Conservation (phyloP, 2,113 vertebrate genomes). For the Callospermophilus lateralis region DNA sequence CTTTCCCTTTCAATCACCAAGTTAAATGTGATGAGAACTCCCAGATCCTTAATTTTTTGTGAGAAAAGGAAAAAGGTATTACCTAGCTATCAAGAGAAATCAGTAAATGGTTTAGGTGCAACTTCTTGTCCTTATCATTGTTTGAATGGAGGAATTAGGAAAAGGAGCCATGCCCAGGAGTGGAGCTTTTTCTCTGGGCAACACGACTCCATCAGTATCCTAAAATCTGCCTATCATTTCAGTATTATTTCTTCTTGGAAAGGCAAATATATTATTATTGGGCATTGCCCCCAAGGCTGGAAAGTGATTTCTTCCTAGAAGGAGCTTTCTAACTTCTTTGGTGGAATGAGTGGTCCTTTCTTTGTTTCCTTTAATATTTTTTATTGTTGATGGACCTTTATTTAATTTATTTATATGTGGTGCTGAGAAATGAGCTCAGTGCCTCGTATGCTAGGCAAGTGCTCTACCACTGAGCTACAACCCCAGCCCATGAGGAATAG, state of each 20-base stretch:
- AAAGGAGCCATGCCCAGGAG: background rate
- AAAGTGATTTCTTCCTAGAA: conserved; percentile 11
- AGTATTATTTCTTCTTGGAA: background rate
- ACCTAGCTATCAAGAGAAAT: background rate
- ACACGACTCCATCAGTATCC: background rate
- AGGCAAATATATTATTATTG: background rate
- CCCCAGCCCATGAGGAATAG: background rate
- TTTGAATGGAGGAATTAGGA: background rate
- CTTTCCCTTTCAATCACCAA: background rate
- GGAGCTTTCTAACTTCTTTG: background rate
- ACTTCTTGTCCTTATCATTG: background rate
- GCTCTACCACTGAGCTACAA: too few relatives aligned
- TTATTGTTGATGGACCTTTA: too few relatives aligned
- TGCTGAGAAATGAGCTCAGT: too few relatives aligned
- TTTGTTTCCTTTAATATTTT: too few relatives aligned
- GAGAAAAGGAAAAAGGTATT: background rate
- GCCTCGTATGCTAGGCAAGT: too few relatives aligned
- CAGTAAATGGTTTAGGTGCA: background rate
- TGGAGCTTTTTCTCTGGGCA: background rate
- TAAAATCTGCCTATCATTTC: background rate
- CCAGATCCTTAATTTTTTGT: background rate
- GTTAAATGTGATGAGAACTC: background rate
- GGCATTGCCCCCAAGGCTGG: background rate
- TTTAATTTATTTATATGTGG: too few relatives aligned
- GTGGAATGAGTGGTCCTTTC: background rate